A percentile compares a stretch with the other conserved stretches of the same genome.
Evolutionary conservation across 2,888 invertebrate genomes (phyloP).

Genomic region (Copidosoma aretas): DNA sequence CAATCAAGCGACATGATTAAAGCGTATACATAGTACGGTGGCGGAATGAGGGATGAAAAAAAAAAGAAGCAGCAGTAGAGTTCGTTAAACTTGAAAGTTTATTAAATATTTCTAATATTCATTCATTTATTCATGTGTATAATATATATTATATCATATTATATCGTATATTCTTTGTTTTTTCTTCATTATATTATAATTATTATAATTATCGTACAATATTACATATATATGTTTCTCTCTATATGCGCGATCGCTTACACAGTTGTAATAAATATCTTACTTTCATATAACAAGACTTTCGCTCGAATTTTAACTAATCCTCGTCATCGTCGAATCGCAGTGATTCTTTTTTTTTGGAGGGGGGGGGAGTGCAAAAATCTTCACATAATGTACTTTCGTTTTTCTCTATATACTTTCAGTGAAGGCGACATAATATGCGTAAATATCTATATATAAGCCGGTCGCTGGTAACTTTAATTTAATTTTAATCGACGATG

Average conservation of each 20-base stretch:
- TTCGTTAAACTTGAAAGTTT: conserved; percentile 29
- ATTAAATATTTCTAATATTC: no score
- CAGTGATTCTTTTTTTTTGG: not conserved
- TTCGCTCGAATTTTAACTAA: conserved; percentile 14
- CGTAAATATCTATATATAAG: no score
- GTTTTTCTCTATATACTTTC: conserved; percentile 9
- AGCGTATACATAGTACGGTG: not conserved
- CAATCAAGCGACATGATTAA: not conserved
- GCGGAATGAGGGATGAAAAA: conserved; percentile 7
- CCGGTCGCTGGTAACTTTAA: conserved; percentile 27
- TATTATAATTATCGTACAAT: conserved; percentile 22
- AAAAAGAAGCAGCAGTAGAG: conserved; percentile 14
- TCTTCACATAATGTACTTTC: conserved; percentile 8
- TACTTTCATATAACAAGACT: conserved; percentile 17
- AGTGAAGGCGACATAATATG: conserved; percentile 24
- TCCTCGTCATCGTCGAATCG: conserved; percentile 7
- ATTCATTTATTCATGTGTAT: conserved; percentile 18
- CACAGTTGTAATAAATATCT: conserved; percentile 34
- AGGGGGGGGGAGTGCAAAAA: conserved; percentile 14
- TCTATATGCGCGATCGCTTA: no score
- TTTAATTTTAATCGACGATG: no score
- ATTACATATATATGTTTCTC: no score
- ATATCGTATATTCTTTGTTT: conserved; percentile 7
- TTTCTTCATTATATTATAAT: conserved; percentile 22
- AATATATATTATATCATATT: conserved; percentile 28